These are phyloP conservation scores for Oryctes rhinoceros DNA, from an alignment of 1,140 invertebrate genomes.

Conservation along the genomic window DNA sequence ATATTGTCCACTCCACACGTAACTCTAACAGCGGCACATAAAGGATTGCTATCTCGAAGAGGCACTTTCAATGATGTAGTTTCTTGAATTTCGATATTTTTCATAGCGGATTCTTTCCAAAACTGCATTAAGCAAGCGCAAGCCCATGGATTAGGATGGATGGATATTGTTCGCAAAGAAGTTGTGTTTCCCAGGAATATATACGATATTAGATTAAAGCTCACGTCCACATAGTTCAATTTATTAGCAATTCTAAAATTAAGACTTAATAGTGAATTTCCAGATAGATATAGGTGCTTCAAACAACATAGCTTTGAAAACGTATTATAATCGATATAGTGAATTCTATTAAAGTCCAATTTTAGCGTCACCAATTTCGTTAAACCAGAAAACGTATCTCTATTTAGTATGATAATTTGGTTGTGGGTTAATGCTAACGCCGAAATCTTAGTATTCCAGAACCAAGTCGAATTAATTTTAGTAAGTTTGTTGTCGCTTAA, in stretches of 20 bases:
- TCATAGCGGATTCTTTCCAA: not conserved
- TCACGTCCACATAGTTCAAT: not conserved
- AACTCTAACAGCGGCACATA: not conserved
- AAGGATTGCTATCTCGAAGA: not conserved
- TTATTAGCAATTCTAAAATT: not conserved
- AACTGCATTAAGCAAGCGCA: not conserved
- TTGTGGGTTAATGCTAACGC: not conserved
- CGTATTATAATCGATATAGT: not conserved
- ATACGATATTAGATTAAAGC: not conserved
- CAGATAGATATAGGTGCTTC: not conserved
- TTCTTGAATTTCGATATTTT: not conserved
- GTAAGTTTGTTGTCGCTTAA: not conserved
- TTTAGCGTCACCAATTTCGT: not conserved
- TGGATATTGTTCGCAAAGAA: not conserved
- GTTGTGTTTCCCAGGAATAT: not conserved
- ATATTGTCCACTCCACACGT: not conserved
- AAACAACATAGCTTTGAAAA: not conserved
- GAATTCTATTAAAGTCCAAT: not conserved
- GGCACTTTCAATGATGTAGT: not conserved
- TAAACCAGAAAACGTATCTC: not conserved
- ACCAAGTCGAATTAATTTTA: constrained; percentile 8
- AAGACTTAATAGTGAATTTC: not conserved
- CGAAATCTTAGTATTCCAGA: not conserved
- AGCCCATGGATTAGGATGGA: constrained; percentile 3
- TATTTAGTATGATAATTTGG: not conserved